A percentile compares a stretch with the other conserved stretches of the same genome.
These are phyloP conservation scores for Polypedilum vanderplanki DNA, from an alignment of 1,140 invertebrate genomes.

Conservation along the genomic window DNA sequence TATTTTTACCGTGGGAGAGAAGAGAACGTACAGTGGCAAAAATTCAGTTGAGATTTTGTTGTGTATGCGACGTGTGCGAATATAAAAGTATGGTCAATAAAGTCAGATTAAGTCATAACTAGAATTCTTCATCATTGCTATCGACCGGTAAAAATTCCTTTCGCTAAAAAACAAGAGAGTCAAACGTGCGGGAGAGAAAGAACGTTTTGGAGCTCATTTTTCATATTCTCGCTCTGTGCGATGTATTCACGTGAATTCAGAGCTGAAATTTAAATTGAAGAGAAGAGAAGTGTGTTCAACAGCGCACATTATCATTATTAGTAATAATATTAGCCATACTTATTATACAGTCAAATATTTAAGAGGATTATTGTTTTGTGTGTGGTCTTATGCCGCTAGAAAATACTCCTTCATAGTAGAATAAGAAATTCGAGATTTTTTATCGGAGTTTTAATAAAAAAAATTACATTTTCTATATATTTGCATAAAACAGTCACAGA, in stretches of 20 bases:
- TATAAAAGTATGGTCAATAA: neutral
- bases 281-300: neutral
- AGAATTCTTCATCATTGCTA: neutral
- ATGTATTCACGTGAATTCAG: conserved; percentile 1
- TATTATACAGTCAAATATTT: neutral
- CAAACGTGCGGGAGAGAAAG: neutral
- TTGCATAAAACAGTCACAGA: conserved; percentile 8
- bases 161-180: neutral
- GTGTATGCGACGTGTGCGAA: neutral
- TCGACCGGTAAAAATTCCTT: neutral
- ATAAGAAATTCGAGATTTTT: neutral
- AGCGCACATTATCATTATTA: no score
- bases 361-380: neutral
- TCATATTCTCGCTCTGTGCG: neutral
- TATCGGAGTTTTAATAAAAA: neutral
- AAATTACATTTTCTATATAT: conserved; percentile 14
- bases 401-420: neutral
- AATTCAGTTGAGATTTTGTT: no score
- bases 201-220: neutral
- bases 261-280: neutral
- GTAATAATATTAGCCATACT: neutral
- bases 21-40: neutral
- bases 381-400: neutral
- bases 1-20: neutral
- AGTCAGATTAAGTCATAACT: conserved; percentile 7